Evolutionary conservation across 2,113 vertebrate species (phyloP).

Genomic region (Cinclus cinclus): DNA sequence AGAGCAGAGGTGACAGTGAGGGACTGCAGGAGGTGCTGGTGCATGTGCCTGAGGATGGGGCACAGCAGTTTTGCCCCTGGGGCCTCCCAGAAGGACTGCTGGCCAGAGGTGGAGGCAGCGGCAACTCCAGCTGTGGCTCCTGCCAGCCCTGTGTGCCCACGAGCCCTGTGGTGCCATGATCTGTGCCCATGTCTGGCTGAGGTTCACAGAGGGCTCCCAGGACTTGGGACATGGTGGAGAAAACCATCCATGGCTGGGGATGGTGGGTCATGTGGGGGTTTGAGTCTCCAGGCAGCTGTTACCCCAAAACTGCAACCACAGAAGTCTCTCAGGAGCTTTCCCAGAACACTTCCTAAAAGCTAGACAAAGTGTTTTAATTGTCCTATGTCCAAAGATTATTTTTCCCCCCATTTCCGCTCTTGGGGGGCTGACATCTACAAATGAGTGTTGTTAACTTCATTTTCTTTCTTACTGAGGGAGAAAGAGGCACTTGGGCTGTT

Average conservation of each 20-base stretch:
- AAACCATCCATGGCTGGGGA: background rate
- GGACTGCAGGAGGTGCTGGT: background rate
- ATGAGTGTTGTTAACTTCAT: constrained; percentile 43
- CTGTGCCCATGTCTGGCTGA: accelerated
- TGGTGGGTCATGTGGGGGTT: background rate
- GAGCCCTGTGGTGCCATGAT: accelerated
- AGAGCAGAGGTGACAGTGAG: background rate
- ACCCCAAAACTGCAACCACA: background rate
- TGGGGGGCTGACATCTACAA: background rate
- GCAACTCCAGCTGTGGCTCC: background rate
- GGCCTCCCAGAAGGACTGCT: background rate
- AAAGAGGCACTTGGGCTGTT: constrained; percentile 16
- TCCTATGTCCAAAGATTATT: background rate
- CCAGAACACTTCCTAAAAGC: background rate
- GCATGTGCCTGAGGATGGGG: background rate
- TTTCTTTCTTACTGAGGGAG: constrained; percentile 19
- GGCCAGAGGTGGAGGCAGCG: background rate
- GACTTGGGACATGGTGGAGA: accelerated
- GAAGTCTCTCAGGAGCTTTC: background rate
- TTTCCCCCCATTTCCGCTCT: background rate
- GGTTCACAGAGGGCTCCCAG: background rate
- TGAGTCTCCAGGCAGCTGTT: background rate
- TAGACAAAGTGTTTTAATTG: background rate
- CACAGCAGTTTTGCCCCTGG: background rate
- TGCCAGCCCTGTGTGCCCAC: background rate